A percentile compares a stretch with the other conserved stretches of the same genome.
These are phyloP conservation scores for Drosophila littoralis DNA, from an alignment of 1,140 invertebrate genomes.

Conservation along the genomic window DNA sequence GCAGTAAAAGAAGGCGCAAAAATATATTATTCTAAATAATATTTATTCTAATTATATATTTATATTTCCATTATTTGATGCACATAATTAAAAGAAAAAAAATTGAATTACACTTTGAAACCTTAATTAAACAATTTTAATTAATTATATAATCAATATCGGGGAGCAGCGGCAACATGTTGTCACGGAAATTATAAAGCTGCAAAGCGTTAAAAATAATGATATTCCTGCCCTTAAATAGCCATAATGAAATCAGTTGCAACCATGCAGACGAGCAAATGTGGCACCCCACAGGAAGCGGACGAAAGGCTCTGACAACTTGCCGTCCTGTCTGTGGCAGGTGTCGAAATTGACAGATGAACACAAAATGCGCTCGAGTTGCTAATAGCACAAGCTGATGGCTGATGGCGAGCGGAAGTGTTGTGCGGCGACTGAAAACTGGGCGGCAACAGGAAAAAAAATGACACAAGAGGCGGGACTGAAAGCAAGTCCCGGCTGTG, in stretches of 20 bases:
- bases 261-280: neutral
- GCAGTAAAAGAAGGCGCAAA: no score
- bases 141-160: conserved; percentile 11
- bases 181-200: conserved; percentile 14
- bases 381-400: conserved; percentile 38
- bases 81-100: neutral
- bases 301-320: conserved; percentile 20
- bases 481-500: conserved; percentile 21
- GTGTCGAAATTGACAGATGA: conserved; percentile 80
- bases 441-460: conserved; percentile 51
- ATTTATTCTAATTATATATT: no score
- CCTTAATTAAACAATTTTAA: conserved; percentile 5
- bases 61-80: neutral
- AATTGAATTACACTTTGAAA: neutral
- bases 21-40: no score
- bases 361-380: conserved; percentile 41
- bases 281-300: conserved; percentile 36
- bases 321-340: conserved; percentile 57
- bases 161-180: neutral
- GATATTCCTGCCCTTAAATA: conserved; percentile 30
- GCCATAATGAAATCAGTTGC: conserved; percentile 18
- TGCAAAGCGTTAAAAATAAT: neutral
- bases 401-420: conserved; percentile 37
- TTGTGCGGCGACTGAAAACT: conserved; percentile 15
- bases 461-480: conserved; percentile 18